Conservation (phyloP, 30 jellyfish, hydroid and myxozoan species). For the Cassiopea xamachana region DNA sequence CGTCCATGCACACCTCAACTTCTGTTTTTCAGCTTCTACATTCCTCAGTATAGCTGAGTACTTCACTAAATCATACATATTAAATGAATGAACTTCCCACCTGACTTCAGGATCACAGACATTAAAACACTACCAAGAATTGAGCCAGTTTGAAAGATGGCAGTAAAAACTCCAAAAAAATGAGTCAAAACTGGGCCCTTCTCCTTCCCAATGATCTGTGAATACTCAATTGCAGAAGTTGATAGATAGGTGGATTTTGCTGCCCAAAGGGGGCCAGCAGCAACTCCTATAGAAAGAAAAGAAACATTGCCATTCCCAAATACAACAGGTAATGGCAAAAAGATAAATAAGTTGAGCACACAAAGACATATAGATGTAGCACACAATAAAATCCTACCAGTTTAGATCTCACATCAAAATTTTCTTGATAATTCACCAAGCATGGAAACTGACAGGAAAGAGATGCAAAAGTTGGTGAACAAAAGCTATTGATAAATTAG, state of each 20-base stretch:
- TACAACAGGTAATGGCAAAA: no score
- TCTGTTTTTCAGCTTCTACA: not conserved
- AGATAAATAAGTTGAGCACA: no score
- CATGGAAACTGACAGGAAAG: no score
- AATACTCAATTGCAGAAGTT: slow-evolving; percentile 54
- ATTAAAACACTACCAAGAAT: slow-evolving; percentile 33
- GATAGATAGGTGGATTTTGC: slow-evolving; percentile 56
- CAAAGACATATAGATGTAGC: no score
- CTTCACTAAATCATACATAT: not conserved
- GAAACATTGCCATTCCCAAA: not conserved
- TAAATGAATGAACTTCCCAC: not conserved
- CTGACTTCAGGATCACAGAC: slow-evolving; percentile 49
- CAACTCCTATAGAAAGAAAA: slow-evolving; percentile 29
- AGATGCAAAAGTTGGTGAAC: no score
- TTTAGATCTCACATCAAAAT: no score
- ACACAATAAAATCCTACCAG: no score
- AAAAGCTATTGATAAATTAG: no score
- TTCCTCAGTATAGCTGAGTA: not conserved
- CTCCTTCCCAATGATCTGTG: slow-evolving; percentile 17
- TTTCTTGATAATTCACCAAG: no score
- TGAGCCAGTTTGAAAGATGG: slow-evolving; percentile 24
- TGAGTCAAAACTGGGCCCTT: slow-evolving; percentile 21
- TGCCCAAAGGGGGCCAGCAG: slow-evolving; percentile 70
- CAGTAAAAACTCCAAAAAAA: slow-evolving; percentile 55
- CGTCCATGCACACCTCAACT: no score